Conservation (phyloP, 2,113 vertebrate genomes). For the Poicephalus meyeri region DNA sequence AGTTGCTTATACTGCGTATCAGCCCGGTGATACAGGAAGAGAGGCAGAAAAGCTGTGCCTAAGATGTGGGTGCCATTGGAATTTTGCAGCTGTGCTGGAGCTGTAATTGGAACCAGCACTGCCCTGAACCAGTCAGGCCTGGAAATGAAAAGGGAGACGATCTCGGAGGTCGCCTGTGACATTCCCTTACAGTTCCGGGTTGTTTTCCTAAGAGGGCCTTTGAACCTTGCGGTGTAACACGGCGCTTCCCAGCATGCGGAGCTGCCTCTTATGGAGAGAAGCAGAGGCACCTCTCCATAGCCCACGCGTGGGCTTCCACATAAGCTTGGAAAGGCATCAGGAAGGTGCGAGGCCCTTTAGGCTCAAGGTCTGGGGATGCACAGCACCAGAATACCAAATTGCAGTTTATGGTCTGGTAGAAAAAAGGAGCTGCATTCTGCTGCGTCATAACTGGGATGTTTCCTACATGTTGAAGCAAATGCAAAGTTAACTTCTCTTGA, state of each 20-base stretch:
- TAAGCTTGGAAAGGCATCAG: rapidly evolving
- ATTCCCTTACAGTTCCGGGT: not conserved
- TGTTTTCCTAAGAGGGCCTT: not conserved
- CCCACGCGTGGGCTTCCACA: rapidly evolving
- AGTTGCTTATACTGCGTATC: conserved; percentile 18
- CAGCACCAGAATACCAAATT: not conserved
- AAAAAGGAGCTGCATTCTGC: not conserved
- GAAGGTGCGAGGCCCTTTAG: not conserved
- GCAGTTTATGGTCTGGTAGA: not conserved
- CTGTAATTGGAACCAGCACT: conserved; percentile 29
- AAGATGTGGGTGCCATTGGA: conserved; percentile 53
- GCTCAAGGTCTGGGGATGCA: not conserved
- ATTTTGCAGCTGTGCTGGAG: conserved; percentile 51
- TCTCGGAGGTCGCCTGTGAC: not conserved
- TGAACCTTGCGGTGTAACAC: not conserved
- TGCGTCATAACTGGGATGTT: not conserved
- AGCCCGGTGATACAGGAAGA: conserved; percentile 16
- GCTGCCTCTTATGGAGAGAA: not conserved
- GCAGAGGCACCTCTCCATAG: rapidly evolving
- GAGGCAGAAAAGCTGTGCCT: conserved; percentile 16
- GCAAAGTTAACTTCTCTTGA: not conserved
- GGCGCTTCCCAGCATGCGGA: not conserved
- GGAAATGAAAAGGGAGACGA: not conserved
- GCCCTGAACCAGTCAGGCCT: not conserved
- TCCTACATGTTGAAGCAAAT: not conserved